These are phyloP conservation scores for Brachymystax lenok DNA, from an alignment of 2,797 vertebrate genomes.

Conservation along the genomic window DNA sequence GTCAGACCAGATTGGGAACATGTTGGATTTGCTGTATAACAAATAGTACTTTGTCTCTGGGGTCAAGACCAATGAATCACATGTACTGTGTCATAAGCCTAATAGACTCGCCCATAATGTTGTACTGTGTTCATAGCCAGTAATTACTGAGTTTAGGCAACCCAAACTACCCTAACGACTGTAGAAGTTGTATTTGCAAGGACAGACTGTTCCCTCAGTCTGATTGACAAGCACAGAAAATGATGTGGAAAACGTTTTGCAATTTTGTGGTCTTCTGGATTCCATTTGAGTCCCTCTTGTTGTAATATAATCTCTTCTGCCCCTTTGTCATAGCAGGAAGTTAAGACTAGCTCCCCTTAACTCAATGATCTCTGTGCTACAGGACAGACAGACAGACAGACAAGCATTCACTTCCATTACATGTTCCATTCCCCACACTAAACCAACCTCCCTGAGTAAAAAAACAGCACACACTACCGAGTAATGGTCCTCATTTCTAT, in stretches of 20 bases:
- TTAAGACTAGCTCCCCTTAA: slow-evolving; percentile 7
- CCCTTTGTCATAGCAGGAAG: slow-evolving; percentile 23
- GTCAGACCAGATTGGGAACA: slow-evolving; percentile 59
- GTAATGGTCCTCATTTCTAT: slow-evolving; percentile 9
- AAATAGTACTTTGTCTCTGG: slow-evolving; percentile 41
- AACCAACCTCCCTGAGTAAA: neutral
- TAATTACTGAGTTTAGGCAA: neutral
- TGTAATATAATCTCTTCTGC: slow-evolving; percentile 3
- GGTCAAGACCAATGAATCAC: slow-evolving; percentile 45
- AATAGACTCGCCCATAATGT: neutral
- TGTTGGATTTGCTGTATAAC: slow-evolving; percentile 62
- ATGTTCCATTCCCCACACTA: neutral
- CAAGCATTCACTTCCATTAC: neutral
- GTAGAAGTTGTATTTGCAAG: neutral
- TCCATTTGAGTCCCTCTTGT: slow-evolving; percentile 19
- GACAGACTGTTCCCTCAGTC: neutral
- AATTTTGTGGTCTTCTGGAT: neutral
- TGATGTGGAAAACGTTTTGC: neutral
- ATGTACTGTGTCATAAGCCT: neutral
- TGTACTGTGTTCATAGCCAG: neutral
- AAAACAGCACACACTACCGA: neutral
- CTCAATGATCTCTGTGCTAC: slow-evolving; percentile 10
- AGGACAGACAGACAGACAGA: neutral
- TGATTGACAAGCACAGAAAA: neutral
- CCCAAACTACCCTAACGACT: neutral